These are phyloP conservation scores for Tachycineta bicolor DNA, from an alignment of 2,113 vertebrate genomes.

Conservation along the genomic window DNA sequence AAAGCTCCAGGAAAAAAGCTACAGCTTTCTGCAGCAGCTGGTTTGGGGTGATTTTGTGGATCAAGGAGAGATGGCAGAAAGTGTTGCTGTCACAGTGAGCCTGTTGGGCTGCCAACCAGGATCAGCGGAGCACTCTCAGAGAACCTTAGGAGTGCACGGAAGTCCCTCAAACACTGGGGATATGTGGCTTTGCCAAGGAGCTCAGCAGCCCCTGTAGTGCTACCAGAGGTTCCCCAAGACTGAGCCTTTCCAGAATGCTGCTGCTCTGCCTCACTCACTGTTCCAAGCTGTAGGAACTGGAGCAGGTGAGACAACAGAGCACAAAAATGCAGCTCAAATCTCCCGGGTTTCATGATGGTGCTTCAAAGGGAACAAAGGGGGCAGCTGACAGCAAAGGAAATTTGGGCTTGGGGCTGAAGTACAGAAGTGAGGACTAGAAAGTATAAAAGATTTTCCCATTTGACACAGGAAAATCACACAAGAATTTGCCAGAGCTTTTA, in stretches of 20 bases:
- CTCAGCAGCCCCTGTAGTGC: not conserved
- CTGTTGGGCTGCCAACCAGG: not conserved
- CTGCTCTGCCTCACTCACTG: not conserved
- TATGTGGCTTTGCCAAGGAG: not conserved
- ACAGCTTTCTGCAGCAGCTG: not conserved
- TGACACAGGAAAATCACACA: not conserved
- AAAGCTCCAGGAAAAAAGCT: not conserved
- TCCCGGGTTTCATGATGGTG: not conserved
- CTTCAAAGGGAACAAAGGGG: not conserved
- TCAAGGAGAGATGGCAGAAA: not conserved
- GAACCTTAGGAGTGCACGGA: not conserved
- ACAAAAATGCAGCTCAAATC: not conserved
- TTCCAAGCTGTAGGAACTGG: not conserved
- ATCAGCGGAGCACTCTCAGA: not conserved
- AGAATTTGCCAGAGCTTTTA: not conserved
- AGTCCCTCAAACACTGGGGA: not conserved
- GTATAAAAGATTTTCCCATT: not conserved
- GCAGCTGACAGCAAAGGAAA: not conserved
- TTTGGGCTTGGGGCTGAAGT: not conserved
- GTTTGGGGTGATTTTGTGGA: not conserved
- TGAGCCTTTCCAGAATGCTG: not conserved
- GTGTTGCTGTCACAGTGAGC: accelerated
- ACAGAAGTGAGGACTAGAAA: not conserved
- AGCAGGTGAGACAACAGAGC: constrained; percentile 33
- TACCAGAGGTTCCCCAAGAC: not conserved